phyloP scores from a whole-genome alignment of 2,888 invertebrate species.

The Magallana nippona region DNA sequence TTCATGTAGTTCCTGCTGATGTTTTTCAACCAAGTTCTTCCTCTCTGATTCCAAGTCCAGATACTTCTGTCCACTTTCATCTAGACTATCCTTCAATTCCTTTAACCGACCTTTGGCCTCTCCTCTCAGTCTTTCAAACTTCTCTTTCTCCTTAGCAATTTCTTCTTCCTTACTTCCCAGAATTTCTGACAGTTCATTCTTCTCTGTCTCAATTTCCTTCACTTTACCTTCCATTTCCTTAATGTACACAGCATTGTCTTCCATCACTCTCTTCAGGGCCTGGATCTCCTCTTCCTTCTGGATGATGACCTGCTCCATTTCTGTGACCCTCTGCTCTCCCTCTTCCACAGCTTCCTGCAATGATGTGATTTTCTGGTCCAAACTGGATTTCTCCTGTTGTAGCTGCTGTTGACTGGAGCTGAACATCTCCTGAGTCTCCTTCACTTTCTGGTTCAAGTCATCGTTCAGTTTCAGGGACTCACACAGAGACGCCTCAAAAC shows the following conservation, averaged over 20 bases:
- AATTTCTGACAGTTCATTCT: conserved; percentile 39
- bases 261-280: conserved; percentile 33
- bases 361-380: conserved; percentile 51
- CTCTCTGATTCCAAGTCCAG: conserved; percentile 46
- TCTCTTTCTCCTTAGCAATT: conserved; percentile 55
- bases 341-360: conserved; percentile 51
- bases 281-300: conserved; percentile 46
- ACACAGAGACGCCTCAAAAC: conserved; percentile 60
- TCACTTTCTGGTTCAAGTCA: conserved; percentile 59
- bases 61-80: conserved; percentile 50
- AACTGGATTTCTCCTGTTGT: conserved; percentile 54
- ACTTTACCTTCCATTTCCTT: conserved; percentile 46
- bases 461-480: conserved; percentile 58
- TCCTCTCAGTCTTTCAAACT: conserved; percentile 62
- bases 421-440: conserved; percentile 56
- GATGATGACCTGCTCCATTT: conserved; percentile 46
- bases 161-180: conserved; percentile 41
- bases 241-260: conserved; percentile 34
- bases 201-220: conserved; percentile 48
- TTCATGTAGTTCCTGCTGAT: conserved; percentile 55
- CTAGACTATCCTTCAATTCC: conserved; percentile 65
- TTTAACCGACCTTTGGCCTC: conserved; percentile 67
- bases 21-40: conserved; percentile 43
- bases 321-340: conserved; percentile 52
- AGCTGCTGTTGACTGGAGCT: conserved; percentile 53